Base-by-base conservation (phyloP, 2,113 vertebrate genomes). In the Cyanoderma ruficeps region DNA sequence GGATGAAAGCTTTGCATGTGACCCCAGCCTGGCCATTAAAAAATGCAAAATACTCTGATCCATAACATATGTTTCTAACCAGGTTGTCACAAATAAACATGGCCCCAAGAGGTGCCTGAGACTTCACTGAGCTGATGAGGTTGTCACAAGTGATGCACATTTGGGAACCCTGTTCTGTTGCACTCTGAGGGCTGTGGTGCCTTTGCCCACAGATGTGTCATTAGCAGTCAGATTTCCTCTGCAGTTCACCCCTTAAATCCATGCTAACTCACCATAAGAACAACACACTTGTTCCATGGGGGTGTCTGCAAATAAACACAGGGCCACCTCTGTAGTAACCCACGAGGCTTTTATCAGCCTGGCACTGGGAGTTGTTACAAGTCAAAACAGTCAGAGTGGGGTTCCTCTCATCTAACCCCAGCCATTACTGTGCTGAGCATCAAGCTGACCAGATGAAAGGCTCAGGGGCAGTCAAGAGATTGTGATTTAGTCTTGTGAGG, bases 81-180 rank as follows among this genome's bases (percentile, higher is more conserved):
- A 67, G 30, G 27, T 31, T 88, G 24, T 83, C 37, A 86, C 27
- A 76, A 90, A 61, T 53, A 61, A 93, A 57, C 23, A 14, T 4
- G 24, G 31, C 37, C 67, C 28, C 42, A 76, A 4, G 70, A 57
- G 12, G 9, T 65, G 24, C 46, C 33, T 69, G 71, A 13, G 10
- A 25, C 35, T 25, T 81, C 28, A 56, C 9, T 59, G 71, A 31
- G 33, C 31, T 63, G 31, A 14, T 47, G 60, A n/a, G 75, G 63
- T n/a, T 61, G 30, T 28, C 7, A 17, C 1, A 1, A 88, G 57
- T 83, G 55, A 55, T 0, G 0, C 24, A 13, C 2, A 0, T 83
- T 82, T 9, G 2, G 57, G 70, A 72, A 8, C 61, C 27, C 35
- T 78, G 23, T 70, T 68, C 53, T 33, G 3, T 44, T 50, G 69